A percentile compares a stretch with the other conserved stretches of the same genome.
Evolutionary conservation across 2,797 vertebrate species (phyloP).

Genomic region (Pseudochirops corinnae): DNA sequence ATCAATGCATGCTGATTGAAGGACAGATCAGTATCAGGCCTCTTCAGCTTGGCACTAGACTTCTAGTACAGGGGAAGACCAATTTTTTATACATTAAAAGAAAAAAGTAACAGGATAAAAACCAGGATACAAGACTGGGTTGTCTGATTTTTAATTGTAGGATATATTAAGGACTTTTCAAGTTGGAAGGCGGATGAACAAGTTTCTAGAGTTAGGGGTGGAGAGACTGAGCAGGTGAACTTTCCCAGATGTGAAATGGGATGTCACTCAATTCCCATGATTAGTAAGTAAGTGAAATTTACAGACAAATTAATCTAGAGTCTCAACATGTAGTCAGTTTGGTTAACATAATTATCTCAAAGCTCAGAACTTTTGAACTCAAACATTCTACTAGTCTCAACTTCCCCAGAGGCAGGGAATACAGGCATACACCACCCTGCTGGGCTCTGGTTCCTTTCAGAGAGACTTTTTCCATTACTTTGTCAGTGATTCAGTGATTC

Average conservation of each 20-base stretch:
- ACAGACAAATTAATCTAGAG: neutral
- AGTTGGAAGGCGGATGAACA: neutral
- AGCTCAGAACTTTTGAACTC: neutral
- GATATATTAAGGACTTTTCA: neutral
- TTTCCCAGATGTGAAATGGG: neutral
- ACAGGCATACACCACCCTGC: neutral
- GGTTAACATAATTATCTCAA: neutral
- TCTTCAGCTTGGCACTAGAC: neutral
- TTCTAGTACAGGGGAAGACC: neutral
- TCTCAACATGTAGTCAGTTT: neutral
- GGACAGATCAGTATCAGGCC: neutral
- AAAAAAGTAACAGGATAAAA: neutral
- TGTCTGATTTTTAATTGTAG: neutral
- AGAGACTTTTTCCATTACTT: neutral
- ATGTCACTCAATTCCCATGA: neutral
- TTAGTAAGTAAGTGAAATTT: neutral
- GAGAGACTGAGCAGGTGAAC: neutral
- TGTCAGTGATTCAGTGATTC: neutral
- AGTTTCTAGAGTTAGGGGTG: neutral
- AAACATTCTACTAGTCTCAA: neutral
- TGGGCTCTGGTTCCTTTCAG: neutral
- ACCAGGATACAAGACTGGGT: neutral
- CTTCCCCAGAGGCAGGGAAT: neutral
- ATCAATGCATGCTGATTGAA: neutral
- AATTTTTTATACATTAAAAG: neutral